A percentile compares a stretch with the other conserved stretches of the same genome.
These are phyloP conservation scores for Norana najaformis DNA, from an alignment of 2,888 invertebrate species.

Conservation along the genomic window DNA sequence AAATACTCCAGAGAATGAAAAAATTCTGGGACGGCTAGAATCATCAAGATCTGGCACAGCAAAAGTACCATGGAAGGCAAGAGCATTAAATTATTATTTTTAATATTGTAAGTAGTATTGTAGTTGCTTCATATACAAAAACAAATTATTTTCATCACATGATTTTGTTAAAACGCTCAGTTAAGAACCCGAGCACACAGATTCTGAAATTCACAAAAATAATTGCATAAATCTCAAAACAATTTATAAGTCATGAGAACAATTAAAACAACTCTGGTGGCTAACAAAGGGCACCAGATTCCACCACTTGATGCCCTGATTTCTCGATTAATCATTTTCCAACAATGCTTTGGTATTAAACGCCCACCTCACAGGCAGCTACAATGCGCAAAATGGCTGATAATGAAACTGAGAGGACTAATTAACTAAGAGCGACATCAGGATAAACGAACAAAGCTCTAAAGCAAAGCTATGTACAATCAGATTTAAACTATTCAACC, in stretches of 20 bases:
- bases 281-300: not conserved
- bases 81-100: no score
- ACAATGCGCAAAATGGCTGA: not conserved
- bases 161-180: constrained; percentile 1
- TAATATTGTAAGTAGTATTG: not conserved
- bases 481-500: not conserved
- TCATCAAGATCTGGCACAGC: no score
- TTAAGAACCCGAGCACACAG: not conserved
- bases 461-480: not conserved
- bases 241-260: not conserved
- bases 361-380: not conserved
- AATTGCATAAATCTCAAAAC: constrained; percentile 5
- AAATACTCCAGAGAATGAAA: no score
- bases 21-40: no score
- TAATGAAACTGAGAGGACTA: not conserved
- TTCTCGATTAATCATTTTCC: not conserved
- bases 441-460: not conserved
- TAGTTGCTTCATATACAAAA: not conserved
- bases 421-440: not conserved
- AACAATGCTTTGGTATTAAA: not conserved
- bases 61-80: no score
- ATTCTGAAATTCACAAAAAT: not conserved
- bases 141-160: not conserved
- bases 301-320: not conserved
- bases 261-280: not conserved